phyloP scores from a whole-genome alignment of 2,888 invertebrate genomes.

The Macrophya annulata region DNA sequence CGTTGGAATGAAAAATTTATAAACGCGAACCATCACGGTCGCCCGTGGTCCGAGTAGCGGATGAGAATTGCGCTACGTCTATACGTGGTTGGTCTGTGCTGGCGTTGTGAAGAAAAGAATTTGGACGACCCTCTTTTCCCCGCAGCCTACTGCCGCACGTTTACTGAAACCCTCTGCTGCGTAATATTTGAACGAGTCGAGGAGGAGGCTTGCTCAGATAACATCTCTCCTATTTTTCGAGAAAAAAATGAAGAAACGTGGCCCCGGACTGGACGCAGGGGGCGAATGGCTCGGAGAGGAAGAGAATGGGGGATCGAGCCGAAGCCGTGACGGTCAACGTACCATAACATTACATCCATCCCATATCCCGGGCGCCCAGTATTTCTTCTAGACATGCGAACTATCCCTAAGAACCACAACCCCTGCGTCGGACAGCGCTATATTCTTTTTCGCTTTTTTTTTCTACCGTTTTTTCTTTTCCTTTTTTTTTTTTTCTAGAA shows the following conservation, averaged over 20 bases:
- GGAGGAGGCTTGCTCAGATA: slow-evolving; percentile 34
- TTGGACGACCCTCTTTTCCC: not conserved
- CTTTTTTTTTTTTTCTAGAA: slow-evolving; percentile 31
- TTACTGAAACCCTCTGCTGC: slow-evolving; percentile 22
- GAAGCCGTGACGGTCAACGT: slow-evolving; percentile 76
- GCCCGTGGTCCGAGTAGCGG: slow-evolving; percentile 14
- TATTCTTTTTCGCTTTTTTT: slow-evolving; percentile 30
- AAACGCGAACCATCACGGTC: slow-evolving; percentile 1
- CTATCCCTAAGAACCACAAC: slow-evolving; percentile 61
- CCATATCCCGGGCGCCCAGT: slow-evolving; percentile 69
- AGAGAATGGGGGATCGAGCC: slow-evolving; percentile 55
- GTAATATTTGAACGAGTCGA: slow-evolving; percentile 50
- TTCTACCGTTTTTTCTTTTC: not conserved
- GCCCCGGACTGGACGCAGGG: slow-evolving; percentile 54
- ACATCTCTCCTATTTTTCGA: slow-evolving; percentile 42
- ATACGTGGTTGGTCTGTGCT: slow-evolving; percentile 12
- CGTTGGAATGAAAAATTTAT: slow-evolving; percentile 50
- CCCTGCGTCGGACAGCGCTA: slow-evolving; percentile 36
- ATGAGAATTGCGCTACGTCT: slow-evolving; percentile 34
- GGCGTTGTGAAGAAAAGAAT: slow-evolving; percentile 11
- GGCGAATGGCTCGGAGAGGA: slow-evolving; percentile 53
- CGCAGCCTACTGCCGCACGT: not conserved
- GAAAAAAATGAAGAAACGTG: slow-evolving; percentile 52
- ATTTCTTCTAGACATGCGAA: slow-evolving; percentile 74
- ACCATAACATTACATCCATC: slow-evolving; percentile 78